Base-by-base conservation (phyloP, 2,888 invertebrate species). In the Empis livida region DNA sequence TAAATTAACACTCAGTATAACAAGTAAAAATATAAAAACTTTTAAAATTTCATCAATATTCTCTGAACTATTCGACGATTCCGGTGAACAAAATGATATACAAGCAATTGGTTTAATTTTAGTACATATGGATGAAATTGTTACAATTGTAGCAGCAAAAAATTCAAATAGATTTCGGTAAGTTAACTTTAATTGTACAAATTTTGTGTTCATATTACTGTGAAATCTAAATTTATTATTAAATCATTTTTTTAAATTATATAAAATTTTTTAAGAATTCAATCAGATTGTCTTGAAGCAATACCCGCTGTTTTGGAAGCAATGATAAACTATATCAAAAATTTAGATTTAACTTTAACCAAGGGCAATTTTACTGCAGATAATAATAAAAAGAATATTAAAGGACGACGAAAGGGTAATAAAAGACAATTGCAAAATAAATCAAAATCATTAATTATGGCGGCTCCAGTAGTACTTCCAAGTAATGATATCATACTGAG, bases 121-220 rank as follows among this genome's bases (percentile, higher is more conserved):
- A 14, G 53, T 64, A 1, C 54, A 53, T 42, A 53, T 59, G 4
- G 56, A 57, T 3, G 61, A 62, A 46, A 48, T 61, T 42, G 62
- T 68, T 11, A 70, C 69, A 3, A 57, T 69, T 52, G 64, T 70
- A 42, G 59, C 61, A 10, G 69, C 68, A n/a, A 70, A 67, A 45
- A 67, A 63, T 42, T 64, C 70, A 11, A 67, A 66, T 56, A 61
- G 68, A 17, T 51, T 66, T 31, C 57, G 66, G 67, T 66, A 54
- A 42, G 48, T 9, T 13, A 5, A 10, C 6, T n/a, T 11, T n/a
- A n/a, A n/a, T n/a, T n/a, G n/a, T n/a, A n/a, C n/a, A 20, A 5
- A 20, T 20, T 3, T 20, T 20, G 20, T 20, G 5, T 20, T 20
- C 5, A 20, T n/a, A n/a, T n/a, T n/a, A n/a, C n/a, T n/a, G n/a